These are phyloP conservation scores for Aphaenogaster floridana DNA, from an alignment of 1,140 invertebrate genomes.

Conservation along the genomic window DNA sequence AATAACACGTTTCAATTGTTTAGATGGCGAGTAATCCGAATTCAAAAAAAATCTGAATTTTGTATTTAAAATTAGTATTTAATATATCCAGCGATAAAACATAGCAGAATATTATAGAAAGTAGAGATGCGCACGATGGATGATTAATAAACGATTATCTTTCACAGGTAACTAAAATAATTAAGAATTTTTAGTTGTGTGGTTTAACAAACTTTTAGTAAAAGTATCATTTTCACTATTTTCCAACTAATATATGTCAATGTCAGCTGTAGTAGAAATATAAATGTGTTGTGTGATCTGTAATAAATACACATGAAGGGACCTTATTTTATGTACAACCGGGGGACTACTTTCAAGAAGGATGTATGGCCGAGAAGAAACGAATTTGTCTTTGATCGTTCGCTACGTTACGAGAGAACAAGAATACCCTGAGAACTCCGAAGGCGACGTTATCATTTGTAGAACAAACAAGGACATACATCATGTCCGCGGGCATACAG, in stretches of 20 bases:
- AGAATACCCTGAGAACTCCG: slow-evolving; percentile 31
- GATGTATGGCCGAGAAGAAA: slow-evolving; percentile 55
- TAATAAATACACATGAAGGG: slow-evolving; percentile 48
- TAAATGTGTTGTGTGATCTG: slow-evolving; percentile 36
- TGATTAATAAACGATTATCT: background rate
- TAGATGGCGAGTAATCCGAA: background rate
- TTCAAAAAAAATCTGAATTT: slow-evolving; percentile 10
- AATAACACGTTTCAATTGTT: background rate
- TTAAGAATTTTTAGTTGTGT: background rate
- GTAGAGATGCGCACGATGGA: background rate
- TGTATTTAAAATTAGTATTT: background rate
- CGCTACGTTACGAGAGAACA: slow-evolving; percentile 41
- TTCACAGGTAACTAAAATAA: background rate
- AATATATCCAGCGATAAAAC: background rate
- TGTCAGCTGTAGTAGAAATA: background rate
- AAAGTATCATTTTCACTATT: background rate
- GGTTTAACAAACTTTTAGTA: background rate
- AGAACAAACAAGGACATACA: slow-evolving; percentile 81
- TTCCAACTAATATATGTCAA: slow-evolving; percentile 16
- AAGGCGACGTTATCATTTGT: slow-evolving; percentile 70
- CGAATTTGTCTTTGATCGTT: slow-evolving; percentile 63
- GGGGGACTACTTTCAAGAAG: slow-evolving; percentile 41
- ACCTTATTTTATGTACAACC: slow-evolving; percentile 54
- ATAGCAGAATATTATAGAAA: background rate
- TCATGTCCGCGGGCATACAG: slow-evolving; percentile 76